A percentile compares a stretch with the other conserved stretches of the same genome.
Conservation (phyloP, 64 coral and sea anemone genomes). For the Stichodactyla mertensii region DNA sequence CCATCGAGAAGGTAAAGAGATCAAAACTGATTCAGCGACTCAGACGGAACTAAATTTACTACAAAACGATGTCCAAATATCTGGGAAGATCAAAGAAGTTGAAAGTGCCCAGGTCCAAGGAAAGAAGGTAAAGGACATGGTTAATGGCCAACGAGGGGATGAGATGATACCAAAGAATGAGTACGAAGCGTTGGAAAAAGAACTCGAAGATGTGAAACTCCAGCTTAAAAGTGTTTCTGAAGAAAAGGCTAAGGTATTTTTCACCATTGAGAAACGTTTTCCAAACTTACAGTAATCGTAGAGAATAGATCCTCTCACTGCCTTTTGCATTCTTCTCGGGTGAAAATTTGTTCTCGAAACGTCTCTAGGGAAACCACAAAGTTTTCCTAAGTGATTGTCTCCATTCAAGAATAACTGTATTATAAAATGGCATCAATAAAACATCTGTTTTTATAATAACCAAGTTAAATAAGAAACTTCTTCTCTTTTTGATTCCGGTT, state of each 20-base stretch:
- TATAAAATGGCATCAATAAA: too few species aligned
- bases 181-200: conserved; percentile 33
- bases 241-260: conserved; percentile 72
- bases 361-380: background rate
- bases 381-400: too few species aligned
- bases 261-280: background rate
- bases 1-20: background rate
- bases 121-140: background rate
- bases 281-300: background rate
- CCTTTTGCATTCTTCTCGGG: background rate
- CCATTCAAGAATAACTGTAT: too few species aligned
- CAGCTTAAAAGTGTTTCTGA: conserved; percentile 31
- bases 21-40: background rate
- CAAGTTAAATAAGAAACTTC: too few species aligned
- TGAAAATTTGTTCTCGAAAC: background rate
- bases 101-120: background rate
- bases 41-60: background rate
- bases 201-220: conserved; percentile 28
- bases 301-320: too few species aligned
- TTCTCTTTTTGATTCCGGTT: too few species aligned
- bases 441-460: too few species aligned
- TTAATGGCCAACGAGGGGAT: background rate
- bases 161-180: background rate
- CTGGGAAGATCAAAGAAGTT: background rate
- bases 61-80: background rate